Base-by-base conservation (phyloP, 1,140 invertebrate genomes). In the Cydia strobilella region DNA sequence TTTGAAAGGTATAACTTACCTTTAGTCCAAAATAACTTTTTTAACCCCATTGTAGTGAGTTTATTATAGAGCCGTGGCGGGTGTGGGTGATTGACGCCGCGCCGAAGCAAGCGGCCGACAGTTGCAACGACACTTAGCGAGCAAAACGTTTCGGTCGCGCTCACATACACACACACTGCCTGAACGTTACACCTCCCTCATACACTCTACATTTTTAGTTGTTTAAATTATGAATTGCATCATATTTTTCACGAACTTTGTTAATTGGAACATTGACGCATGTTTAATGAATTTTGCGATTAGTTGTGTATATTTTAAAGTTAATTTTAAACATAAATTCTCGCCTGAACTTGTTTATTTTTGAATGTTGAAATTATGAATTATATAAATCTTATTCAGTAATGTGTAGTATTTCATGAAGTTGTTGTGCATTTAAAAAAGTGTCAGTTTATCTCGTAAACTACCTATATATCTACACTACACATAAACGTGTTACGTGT, bases 21-120 rank as follows among this genome's bases (percentile, higher is more conserved):
- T n/a, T n/a, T n/a, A n/a, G n/a, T n/a, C n/a, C n/a, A n/a, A n/a
- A 59, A 59, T 59, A 7, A 20, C 18, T 59, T n/a, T 59, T 20
- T 59, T 59, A 59, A 9, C 48, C 54, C 20, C 18, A 59, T 20
- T 59, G 54, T 23, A 59, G 54, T 59, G 54, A 59, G 23, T 59
- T 59, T 59, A 59, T 23, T 59, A 59, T 12, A 59, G 54, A n/a
- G 20, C 54, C 20, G 20, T 3, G 18, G 9, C 54, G 6, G 54
- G 18, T 59, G 54, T n/a, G 18, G n/a, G 20, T 59, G 54, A 23
- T 59, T 23, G 54, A 59, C 54, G 20, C 20, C 18, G 18, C 54
- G 20, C 20, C 18, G 18, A 20, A 59, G 54, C 54, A 59, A 59
- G 23, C 18, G 20, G 54, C 54, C 54, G 54, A 51, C 54, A 23